Evolutionary conservation across 2,888 invertebrate genomes (phyloP).

Genomic region (Lasioglossum leucozonium): DNA sequence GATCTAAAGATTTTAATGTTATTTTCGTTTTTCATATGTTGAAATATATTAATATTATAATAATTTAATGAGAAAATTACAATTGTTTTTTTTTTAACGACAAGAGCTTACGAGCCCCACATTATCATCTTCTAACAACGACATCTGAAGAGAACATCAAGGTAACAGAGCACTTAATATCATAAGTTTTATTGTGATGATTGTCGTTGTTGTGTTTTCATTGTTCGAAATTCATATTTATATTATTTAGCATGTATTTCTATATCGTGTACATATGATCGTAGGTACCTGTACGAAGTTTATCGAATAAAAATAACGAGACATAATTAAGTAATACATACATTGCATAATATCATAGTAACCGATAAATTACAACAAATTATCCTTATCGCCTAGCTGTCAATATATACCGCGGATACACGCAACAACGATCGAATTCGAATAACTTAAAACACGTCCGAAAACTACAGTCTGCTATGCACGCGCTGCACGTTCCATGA

Average conservation of each 20-base stretch:
- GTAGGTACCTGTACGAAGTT: slow-evolving; percentile 62
- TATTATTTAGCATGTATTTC: slow-evolving; percentile 58
- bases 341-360: slow-evolving; percentile 38
- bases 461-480: not conserved
- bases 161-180: slow-evolving; percentile 35
- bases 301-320: slow-evolving; percentile 66
- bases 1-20: slow-evolving; percentile 1
- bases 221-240: slow-evolving; percentile 50
- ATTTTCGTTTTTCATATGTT: slow-evolving; percentile 6
- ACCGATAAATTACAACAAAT: slow-evolving; percentile 49
- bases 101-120: not conserved
- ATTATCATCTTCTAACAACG: not conserved
- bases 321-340: slow-evolving; percentile 55
- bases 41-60: slow-evolving; percentile 5
- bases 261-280: slow-evolving; percentile 63
- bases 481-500: not conserved
- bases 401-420: not conserved
- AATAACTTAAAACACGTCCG: slow-evolving; percentile 7
- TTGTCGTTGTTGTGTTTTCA: slow-evolving; percentile 43
- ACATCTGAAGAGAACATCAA: slow-evolving; percentile 9
- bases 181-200: slow-evolving; percentile 35
- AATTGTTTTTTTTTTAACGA: not conserved
- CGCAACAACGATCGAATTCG: slow-evolving; percentile 14
- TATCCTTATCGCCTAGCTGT: slow-evolving; percentile 29
- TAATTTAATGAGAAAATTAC: not conserved